Evolutionary conservation across 92 coral and sea anemone species (phyloP), one percentile per base, ranked within the genome.

Genomic region (Epizoanthus ramosus): DNA sequence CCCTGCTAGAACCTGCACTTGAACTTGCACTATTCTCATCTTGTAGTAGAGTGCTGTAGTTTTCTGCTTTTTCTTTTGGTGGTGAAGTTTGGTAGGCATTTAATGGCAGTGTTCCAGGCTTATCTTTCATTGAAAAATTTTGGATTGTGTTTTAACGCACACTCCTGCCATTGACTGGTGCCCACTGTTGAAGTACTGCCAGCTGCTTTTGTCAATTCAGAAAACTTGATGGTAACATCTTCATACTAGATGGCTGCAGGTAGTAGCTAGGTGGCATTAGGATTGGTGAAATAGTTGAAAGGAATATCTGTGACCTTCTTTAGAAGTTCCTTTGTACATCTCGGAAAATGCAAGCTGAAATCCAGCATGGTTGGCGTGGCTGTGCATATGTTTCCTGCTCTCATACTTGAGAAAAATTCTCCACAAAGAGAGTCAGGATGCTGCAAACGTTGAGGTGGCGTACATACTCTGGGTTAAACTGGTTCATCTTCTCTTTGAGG

Each of bases 351-450:
- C 89, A 74, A 58, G 81, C 85, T 71, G 54, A 85, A 79, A 74
- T 69, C 82, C 67, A 88, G 79, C 75, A 75, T 70, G 43, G 79
- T 83, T 18, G 88, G 91, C 25, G 81, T 75, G 79, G 43, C 84
- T 56, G 90, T 82, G n/a, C n/a, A n/a, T n/a, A n/a, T n/a, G n/a
- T 88, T 88, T 57, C 68, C 86, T 41, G 74, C 83, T 53, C 86
- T 87, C 87, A 74, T 88, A 79, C 85, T 88, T 16, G 88, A 79
- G 85, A 88, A 75, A 84, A 58, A 80, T 88, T 88, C 52, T 84
- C 88, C 21, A 84, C 88, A 79, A 69, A 69, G 17, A 79, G 88
- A 52, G 77, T 88, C 53, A 69, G 80, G n/a, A 76, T n/a, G 84
- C 83, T 88, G 53, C 72, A 50, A 84, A 88, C 88, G 13, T 88